These are phyloP conservation scores for Physella acuta DNA, from an alignment of 1,140 invertebrate genomes.

Conservation along the genomic window DNA sequence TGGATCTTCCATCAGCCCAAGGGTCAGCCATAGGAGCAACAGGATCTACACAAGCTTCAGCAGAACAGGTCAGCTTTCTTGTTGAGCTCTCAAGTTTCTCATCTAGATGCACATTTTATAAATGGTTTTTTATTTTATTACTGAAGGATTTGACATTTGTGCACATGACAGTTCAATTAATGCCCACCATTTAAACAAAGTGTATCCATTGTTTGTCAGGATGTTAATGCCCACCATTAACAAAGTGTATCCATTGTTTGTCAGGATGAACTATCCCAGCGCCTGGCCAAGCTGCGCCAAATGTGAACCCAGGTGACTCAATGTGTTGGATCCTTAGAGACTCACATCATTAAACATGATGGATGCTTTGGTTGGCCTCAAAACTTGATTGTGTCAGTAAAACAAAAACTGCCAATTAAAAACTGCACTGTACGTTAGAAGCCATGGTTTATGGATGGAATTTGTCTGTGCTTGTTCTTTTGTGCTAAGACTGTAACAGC, in stretches of 20 bases:
- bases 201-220: too few species aligned
- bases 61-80: slow-evolving; percentile 54
- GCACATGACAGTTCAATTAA: slow-evolving; percentile 42
- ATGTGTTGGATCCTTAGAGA: too few species aligned
- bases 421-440: too few species aligned
- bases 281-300: slow-evolving; percentile 88
- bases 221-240: too few species aligned
- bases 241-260: too few species aligned
- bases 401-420: too few species aligned
- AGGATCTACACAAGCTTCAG: slow-evolving; percentile 51
- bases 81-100: background rate
- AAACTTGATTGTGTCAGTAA: too few species aligned
- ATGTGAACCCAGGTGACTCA: slow-evolving; percentile 36
- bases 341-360: too few species aligned
- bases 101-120: background rate
- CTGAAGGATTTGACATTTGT: slow-evolving; percentile 63
- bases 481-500: too few species aligned
- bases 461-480: too few species aligned
- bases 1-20: slow-evolving; percentile 88
- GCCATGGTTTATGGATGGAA: too few species aligned
- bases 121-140: background rate
- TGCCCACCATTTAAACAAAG: background rate
- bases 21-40: slow-evolving; percentile 67
- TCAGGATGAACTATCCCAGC: slow-evolving; percentile 92
- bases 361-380: too few species aligned